These are phyloP conservation scores for Ceratosolen solmsi DNA, from an alignment of 1,140 invertebrate species.

Conservation along the genomic window DNA sequence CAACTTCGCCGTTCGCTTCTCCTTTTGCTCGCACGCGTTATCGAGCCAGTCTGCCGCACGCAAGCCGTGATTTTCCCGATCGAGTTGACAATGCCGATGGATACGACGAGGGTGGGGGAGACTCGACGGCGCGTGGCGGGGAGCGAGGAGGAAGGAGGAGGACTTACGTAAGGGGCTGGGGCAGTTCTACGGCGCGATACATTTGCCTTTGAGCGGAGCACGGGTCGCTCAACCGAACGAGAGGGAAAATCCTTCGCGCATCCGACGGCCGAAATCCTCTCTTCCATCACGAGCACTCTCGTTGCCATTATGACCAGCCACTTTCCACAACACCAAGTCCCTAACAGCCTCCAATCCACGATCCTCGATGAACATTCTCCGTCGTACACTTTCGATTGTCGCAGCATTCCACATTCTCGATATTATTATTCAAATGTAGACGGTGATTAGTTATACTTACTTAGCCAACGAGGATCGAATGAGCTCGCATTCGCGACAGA, in stretches of 20 bases:
- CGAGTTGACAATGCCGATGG: slow-evolving; percentile 41
- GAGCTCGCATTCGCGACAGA: too few relatives aligned
- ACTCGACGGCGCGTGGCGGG: too few relatives aligned
- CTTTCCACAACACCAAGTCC: too few relatives aligned
- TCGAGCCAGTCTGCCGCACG: not conserved
- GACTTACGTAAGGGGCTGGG: slow-evolving; percentile 11
- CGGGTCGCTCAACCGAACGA: not conserved
- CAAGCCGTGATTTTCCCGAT: slow-evolving; percentile 13
- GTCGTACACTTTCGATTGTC: not conserved
- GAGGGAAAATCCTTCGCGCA: not conserved
- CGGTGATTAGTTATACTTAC: too few relatives aligned
- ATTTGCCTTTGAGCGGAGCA: slow-evolving; percentile 46
- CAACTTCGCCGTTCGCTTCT: not conserved
- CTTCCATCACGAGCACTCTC: slow-evolving; percentile 1
- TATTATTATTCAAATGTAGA: too few relatives aligned
- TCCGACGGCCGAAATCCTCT: slow-evolving; percentile 23
- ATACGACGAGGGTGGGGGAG: too few relatives aligned
- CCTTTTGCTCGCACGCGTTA: not conserved
- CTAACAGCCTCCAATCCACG: too few relatives aligned
- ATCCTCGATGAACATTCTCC: not conserved
- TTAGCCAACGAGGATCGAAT: too few relatives aligned
- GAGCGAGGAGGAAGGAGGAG: too few relatives aligned
- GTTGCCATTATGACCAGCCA: too few relatives aligned
- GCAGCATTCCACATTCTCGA: not conserved
- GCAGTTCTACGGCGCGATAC: slow-evolving; percentile 20